Evolutionary conservation across 2,888 invertebrate species (phyloP), one percentile per base, ranked within the genome.

Genomic region (Euplagia quadripunctaria): DNA sequence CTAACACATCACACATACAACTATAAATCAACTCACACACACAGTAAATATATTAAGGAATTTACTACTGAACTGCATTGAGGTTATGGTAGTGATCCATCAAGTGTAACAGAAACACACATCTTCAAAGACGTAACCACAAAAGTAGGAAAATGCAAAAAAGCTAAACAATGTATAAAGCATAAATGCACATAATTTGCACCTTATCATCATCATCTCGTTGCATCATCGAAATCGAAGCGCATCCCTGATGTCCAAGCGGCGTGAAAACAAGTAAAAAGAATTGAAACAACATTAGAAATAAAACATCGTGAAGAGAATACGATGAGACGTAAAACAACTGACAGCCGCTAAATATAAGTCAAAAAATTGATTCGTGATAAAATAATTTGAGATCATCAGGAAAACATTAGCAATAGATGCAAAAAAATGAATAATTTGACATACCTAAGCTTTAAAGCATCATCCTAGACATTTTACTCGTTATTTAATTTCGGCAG

Each of bases 141-240:
- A 70, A 76, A 72, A 77, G 71, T 41, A 63, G 84, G 68, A 81
- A 76, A 86, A 82, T 83, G 83, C 70, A 80, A 71, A 85, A 75
- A 90, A 88, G 90, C 91, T 86, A 85, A 85, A 86, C 76, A 84
- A 74, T 61, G n/a, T 74, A 77, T 72, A 46, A 87, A 85, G 86
- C 85, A 73, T 73, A 71, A 82, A 86, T 82, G 80, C 78, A 84
- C 83, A 80, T 85, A 85, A 83, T 84, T 84, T 90, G 92, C 93
- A 96, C 95, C 95, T 95, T 96, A 94, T 95, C 93, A 92, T 95
- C 94, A 94, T 95, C 95, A 92, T 95, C 95, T 91, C 94, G 95
- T 94, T 96, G 95, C 95, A 95, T 95, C 94, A 94, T 94, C 93
- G 89, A 87, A 92, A 91, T 87, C 84, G 86, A 86, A 89, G 89